phyloP scores from a whole-genome alignment of 1,140 invertebrate genomes.

The Anoplophora glabripennis region DNA sequence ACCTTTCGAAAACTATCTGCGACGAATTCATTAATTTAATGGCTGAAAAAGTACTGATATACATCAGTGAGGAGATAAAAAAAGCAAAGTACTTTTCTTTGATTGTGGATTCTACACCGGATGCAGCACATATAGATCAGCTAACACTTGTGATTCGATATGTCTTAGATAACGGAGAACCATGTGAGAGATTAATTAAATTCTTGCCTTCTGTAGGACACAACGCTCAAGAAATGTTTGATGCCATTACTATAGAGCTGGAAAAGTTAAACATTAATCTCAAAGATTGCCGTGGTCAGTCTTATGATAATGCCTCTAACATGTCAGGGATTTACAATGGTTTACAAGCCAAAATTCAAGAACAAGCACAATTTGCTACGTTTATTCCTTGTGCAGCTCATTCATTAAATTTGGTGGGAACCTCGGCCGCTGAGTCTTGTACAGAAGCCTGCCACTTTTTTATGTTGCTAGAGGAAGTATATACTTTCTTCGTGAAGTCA shows the following conservation, averaged over 20 bases:
- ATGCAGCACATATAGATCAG: slow-evolving; percentile 43
- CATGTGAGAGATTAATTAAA: neutral
- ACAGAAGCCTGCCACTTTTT: too few species aligned
- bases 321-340: slow-evolving; percentile 18
- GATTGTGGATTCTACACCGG: slow-evolving; percentile 47
- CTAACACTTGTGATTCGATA: slow-evolving; percentile 39
- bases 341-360: slow-evolving; percentile 42
- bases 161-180: slow-evolving; percentile 30
- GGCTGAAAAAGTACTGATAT: slow-evolving; percentile 9
- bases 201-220: slow-evolving; percentile 7
- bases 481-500: too few species aligned
- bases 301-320: slow-evolving; percentile 13
- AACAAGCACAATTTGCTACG: neutral
- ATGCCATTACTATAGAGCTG: slow-evolving; percentile 6
- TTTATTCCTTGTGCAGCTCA: too few species aligned
- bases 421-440: too few species aligned
- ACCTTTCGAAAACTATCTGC: slow-evolving; percentile 44
- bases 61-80: slow-evolving; percentile 42
- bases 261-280: slow-evolving; percentile 8
- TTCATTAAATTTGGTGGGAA: too few species aligned
- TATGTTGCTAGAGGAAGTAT: too few species aligned
- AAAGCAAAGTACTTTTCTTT: slow-evolving; percentile 46
- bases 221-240: slow-evolving; percentile 4
- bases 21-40: slow-evolving; percentile 45
- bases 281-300: slow-evolving; percentile 15